Evolutionary conservation across 92 coral and sea anemone genomes (phyloP).

Genomic region (Parazoanthus atlanticus): DNA sequence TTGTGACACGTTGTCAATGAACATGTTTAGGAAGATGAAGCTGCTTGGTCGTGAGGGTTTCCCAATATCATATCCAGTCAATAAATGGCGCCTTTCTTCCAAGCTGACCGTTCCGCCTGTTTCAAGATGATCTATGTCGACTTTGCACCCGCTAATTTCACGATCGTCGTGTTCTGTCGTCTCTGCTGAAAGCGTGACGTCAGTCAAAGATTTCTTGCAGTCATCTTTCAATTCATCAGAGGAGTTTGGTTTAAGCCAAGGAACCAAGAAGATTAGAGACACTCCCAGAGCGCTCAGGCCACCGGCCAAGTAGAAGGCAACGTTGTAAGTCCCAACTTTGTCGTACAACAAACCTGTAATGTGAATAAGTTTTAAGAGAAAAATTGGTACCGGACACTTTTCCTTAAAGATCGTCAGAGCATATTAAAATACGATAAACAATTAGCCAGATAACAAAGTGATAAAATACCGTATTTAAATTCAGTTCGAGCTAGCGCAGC

Average conservation of each 20-base stretch:
- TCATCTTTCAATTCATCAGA: background rate
- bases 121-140: background rate
- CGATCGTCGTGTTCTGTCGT: background rate
- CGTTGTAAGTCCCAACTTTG: slow-evolving; percentile 28
- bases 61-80: background rate
- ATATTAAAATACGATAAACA: background rate
- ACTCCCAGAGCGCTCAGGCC: slow-evolving; percentile 25
- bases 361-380: background rate
- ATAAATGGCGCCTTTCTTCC: slow-evolving; percentile 9
- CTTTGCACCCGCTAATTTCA: background rate
- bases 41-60: slow-evolving; percentile 32
- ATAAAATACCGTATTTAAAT: too few relatives aligned
- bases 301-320: slow-evolving; percentile 40
- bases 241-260: slow-evolving; percentile 2
- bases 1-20: slow-evolving; percentile 7
- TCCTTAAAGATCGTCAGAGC: background rate
- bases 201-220: slow-evolving; percentile 15
- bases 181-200: background rate
- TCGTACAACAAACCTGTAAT: slow-evolving; percentile 31
- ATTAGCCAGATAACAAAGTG: too few relatives aligned
- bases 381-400: background rate
- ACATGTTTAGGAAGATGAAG: slow-evolving; percentile 36
- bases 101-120: background rate
- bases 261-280: slow-evolving; percentile 35
- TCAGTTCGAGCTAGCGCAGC: too few relatives aligned